These are phyloP conservation scores for Petrolisthes manimaculis DNA, from an alignment of 2,888 invertebrate species.

Conservation along the genomic window DNA sequence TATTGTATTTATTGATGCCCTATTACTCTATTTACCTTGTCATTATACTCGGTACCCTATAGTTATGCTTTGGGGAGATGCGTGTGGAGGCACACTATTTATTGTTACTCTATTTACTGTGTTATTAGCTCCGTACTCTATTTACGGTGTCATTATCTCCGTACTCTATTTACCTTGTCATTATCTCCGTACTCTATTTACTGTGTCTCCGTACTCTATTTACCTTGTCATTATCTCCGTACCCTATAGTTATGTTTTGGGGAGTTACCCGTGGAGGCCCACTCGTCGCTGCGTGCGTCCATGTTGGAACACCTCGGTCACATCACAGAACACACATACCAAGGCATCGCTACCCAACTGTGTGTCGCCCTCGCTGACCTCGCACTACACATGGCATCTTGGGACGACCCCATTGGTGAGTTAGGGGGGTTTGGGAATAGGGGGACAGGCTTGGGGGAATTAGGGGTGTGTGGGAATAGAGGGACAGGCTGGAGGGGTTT, in stretches of 20 bases:
- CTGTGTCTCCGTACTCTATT: too few relatives aligned
- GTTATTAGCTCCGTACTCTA: too few relatives aligned
- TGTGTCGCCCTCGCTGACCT: conserved; percentile 94
- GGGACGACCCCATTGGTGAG: conserved; percentile 89
- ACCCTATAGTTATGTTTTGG: conserved; percentile 78
- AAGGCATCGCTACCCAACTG: conserved; percentile 90
- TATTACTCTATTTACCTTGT: neutral
- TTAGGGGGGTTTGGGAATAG: too few relatives aligned
- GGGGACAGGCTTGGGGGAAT: conserved; percentile 83
- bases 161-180: neutral
- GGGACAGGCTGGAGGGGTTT: too few relatives aligned
- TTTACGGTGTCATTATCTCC: neutral
- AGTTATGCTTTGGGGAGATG: too few relatives aligned
- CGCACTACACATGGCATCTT: conserved; percentile 91
- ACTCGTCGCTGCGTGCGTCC: conserved; percentile 89
- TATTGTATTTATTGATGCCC: neutral
- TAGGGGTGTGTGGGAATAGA: too few relatives aligned
- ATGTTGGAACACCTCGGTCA: conserved; percentile 87
- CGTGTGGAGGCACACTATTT: too few relatives aligned
- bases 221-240: too few relatives aligned
- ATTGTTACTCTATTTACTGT: too few relatives aligned
- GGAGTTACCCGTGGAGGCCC: conserved; percentile 88
- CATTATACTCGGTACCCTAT: too few relatives aligned
- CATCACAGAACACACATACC: conserved; percentile 83
- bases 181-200: neutral